Evolutionary conservation across 2,888 invertebrate genomes (phyloP).

Genomic region (Ctenicera cuprea): DNA sequence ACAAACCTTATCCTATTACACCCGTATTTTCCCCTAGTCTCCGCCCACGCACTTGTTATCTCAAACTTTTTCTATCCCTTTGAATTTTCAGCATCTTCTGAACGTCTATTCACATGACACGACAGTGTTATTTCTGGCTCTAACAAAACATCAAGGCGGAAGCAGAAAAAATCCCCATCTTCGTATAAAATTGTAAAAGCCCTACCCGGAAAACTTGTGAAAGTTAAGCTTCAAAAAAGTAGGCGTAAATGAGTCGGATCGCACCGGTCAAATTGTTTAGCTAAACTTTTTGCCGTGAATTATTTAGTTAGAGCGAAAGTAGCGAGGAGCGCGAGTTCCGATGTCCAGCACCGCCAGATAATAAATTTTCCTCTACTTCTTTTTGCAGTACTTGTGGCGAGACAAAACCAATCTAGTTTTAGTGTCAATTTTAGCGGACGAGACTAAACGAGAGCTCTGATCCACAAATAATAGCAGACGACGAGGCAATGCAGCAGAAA

Average conservation of each 20-base stretch:
- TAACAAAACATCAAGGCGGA: slow-evolving; percentile 24
- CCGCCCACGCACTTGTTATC: slow-evolving; percentile 25
- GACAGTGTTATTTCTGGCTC: slow-evolving; percentile 16
- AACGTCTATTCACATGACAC: slow-evolving; percentile 4
- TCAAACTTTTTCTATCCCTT: slow-evolving; percentile 1
- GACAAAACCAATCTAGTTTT: slow-evolving; percentile 51
- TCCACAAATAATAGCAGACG: slow-evolving; percentile 48
- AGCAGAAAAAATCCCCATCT: background rate
- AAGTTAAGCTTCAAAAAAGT: background rate
- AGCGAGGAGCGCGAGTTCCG: slow-evolving; percentile 1
- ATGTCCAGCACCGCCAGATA: slow-evolving; percentile 25
- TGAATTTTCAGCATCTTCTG: slow-evolving; percentile 18
- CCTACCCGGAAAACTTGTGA: background rate
- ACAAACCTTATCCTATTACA: too few relatives aligned
- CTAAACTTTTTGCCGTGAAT: slow-evolving; percentile 15
- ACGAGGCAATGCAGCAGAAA: slow-evolving; percentile 37
- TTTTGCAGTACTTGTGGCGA: slow-evolving; percentile 32
- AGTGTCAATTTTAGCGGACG: slow-evolving; percentile 49
- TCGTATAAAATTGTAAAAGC: slow-evolving; percentile 1
- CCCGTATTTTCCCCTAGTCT: background rate
- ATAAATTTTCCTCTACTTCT: slow-evolving; percentile 33
- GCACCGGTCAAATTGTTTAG: background rate
- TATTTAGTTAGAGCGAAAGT: slow-evolving; percentile 16
- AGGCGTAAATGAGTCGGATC: slow-evolving; percentile 3
- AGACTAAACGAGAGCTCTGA: slow-evolving; percentile 45